Evolutionary conservation across 2,113 vertebrate genomes (phyloP).

Genomic region (Eudorcas thomsonii): DNA sequence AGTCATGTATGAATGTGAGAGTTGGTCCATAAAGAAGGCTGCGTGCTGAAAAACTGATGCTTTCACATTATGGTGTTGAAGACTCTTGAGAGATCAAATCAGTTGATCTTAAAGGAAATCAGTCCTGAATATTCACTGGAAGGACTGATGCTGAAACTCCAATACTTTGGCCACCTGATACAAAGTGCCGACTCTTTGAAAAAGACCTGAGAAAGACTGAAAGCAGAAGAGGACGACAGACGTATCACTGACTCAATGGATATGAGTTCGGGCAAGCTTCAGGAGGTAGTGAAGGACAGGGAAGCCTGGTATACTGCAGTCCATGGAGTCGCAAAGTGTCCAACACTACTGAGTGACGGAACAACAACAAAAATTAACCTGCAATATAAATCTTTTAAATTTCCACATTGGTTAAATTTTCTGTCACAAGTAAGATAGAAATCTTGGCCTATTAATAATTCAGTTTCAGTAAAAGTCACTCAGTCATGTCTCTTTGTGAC

Average conservation of each 20-base stretch:
- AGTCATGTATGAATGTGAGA: neutral
- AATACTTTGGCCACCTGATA: neutral
- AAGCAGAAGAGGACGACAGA: neutral
- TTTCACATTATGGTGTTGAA: neutral
- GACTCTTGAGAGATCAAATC: neutral
- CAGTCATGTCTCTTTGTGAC: too few species aligned
- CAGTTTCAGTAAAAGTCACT: too few species aligned
- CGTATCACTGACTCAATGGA: neutral
- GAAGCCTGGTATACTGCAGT: neutral
- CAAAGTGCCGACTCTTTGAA: neutral
- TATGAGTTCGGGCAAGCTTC: neutral
- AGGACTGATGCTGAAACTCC: neutral
- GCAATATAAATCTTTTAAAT: neutral
- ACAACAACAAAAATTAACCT: neutral
- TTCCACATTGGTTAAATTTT: neutral
- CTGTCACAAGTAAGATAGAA: neutral
- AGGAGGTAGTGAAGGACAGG: neutral
- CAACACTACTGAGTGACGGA: neutral
- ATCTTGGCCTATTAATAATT: neutral
- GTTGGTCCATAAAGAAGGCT: neutral
- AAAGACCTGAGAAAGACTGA: neutral
- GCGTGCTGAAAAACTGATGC: rapidly evolving
- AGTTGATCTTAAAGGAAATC: neutral
- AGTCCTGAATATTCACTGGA: neutral
- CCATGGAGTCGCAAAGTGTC: neutral